Base-by-base conservation (phyloP, 2,113 vertebrate genomes). In the Echinops telfairi region DNA sequence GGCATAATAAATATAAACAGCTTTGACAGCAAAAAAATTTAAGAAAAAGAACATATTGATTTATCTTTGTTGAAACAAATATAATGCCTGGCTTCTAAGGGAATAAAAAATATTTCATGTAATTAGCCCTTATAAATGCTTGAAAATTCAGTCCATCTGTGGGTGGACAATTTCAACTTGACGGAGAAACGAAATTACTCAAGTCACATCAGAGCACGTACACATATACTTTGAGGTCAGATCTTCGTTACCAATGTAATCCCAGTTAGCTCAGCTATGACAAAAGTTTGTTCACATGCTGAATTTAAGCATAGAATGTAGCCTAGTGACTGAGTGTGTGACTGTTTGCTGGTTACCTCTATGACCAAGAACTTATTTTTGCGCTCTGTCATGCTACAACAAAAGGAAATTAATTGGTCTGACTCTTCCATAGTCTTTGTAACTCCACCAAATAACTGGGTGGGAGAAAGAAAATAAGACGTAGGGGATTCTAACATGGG, bases 1-100 rank as follows among this genome's bases (percentile, higher is more conserved):
- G 53, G 12, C 89, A 86, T 90, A 91, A 94, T 93, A 93, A 96
- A 93, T 95, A 94, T 92, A 89, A 86, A 71, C 58, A 81, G 38
- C 76, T 93, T 93, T 95, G 70, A 94, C 66, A 81, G 86, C 75
- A 93, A 96, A 96, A 96, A 91, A 90, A 79, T 84, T 94, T 14
- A 71, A 77, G n/a, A 60, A 92, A 89, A 94, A n/a, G 22, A 86
- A 92, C 95, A 73, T 11, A 82, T 81, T 89, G 23, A 88, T 89
- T 88, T 82, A 31, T 82, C 16, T 82, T 83, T 76, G 58, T 57
- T 95, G 14, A 66, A 40, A 71, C 7, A 64, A 68, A 15, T 60
- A 80, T 70, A 82, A 93, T 2, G 3, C 0, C 27, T 92, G 40
- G 17, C 40, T 92, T 92, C 75, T 84, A 82, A 91, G 75, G 47